A percentile compares a stretch with the other conserved stretches of the same genome.
Conservation (phyloP, 2,888 invertebrate species). For the Smittia aterrima region DNA sequence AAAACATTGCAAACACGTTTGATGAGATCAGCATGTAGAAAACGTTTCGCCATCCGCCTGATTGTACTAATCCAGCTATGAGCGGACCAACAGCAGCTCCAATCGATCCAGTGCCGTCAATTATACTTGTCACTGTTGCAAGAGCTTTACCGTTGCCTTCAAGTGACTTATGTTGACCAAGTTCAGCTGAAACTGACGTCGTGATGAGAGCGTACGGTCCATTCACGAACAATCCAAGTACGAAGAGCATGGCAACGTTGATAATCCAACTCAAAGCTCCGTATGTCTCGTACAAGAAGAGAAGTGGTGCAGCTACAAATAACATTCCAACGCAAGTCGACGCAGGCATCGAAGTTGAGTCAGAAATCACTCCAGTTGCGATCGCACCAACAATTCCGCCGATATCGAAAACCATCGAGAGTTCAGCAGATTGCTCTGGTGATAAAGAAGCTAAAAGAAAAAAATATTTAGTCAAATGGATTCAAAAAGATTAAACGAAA, state of each 20-base stretch:
- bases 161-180: constrained; percentile 83
- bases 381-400: constrained; percentile 91
- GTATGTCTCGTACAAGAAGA: constrained; percentile 74
- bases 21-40: constrained; percentile 88
- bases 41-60: constrained; percentile 76
- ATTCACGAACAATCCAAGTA: constrained; percentile 83
- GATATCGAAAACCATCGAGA: constrained; percentile 81
- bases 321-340: constrained; percentile 84
- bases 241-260: constrained; percentile 67
- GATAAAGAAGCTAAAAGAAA: constrained; percentile 62
- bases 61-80: constrained; percentile 78
- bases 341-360: constrained; percentile 80
- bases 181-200: constrained; percentile 91
- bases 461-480: not conserved
- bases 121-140: constrained; percentile 96
- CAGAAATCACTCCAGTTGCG: constrained; percentile 80
- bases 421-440: constrained; percentile 68
- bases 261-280: constrained; percentile 62
- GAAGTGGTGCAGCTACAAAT: constrained; percentile 68
- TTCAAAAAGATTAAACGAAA: constrained; percentile 24
- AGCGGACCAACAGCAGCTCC: constrained; percentile 93
- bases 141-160: constrained; percentile 83
- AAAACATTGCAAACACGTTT: constrained; percentile 72
- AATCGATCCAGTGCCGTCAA: constrained; percentile 84
- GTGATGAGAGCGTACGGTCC: constrained; percentile 96